Base-by-base conservation (phyloP, 2,113 vertebrate genomes). In the Equus quagga region DNA sequence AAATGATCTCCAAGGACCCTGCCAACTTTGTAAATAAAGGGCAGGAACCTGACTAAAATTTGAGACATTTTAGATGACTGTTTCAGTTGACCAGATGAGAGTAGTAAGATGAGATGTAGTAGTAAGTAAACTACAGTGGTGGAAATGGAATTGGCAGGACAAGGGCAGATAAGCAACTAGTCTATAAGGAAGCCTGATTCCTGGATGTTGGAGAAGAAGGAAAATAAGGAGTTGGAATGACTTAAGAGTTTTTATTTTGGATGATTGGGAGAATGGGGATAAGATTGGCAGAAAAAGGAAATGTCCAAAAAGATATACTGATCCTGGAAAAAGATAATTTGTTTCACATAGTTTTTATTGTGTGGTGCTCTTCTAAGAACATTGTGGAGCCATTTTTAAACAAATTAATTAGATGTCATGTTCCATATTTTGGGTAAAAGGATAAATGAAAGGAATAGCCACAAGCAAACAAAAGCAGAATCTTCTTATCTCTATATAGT, bases 371-470 rank as follows among this genome's bases (percentile, higher is more conserved):
- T 89, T 96, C 28, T 64, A 78, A 89, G 51, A 86, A 49, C 23
- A 19, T 36, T 49, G 28, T 75, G 24, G 49, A 89, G 46, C n/a
- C 36, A 56, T 75, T 89, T 96, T 72, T 81, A 82, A 92, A 91
- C 33, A 41, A 78, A 5, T 79, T 96, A 85, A 14, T 54, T 94
- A 70, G 80, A 46, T 23, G 11, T 86, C 46, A 28, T 54, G 51
- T 70, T 81, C 49, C 36, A 36, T 85, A 78, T 97, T 87, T 81
- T 24, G 67, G 6, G 6, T 85, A 33, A 92, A 91, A 90, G 8
- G 62, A 64, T 82, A 95, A 92, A 65, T 60, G 46, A 93, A 89
- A 93, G 6, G 44, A 89, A 81, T 15, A 67, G 24, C 10, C 7
- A 51, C 6, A 75, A 91, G 15, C 33, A n/a, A 18, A 58, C 24